Conservation (phyloP, 1,140 invertebrate species). For the Microplitis demolitor region DNA sequence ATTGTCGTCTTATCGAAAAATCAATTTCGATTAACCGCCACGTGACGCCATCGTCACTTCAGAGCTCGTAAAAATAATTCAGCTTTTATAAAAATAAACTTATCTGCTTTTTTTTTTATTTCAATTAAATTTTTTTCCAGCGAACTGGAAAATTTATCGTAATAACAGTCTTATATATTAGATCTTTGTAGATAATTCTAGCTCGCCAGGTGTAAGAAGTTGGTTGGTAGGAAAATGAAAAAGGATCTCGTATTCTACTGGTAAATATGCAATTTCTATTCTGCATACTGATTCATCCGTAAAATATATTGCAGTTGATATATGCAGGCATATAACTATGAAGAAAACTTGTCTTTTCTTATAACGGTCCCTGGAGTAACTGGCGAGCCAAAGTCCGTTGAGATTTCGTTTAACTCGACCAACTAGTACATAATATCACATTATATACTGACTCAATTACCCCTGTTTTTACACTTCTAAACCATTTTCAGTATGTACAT, state of each 20-base stretch:
- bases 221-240: not conserved
- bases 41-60: conserved; percentile 35
- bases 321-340: not conserved
- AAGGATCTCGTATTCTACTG: not conserved
- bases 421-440: not conserved
- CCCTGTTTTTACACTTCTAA: no score
- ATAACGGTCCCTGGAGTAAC: not conserved
- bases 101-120: not conserved
- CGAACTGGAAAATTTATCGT: not conserved
- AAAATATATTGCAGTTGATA: not conserved
- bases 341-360: not conserved
- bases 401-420: not conserved
- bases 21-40: conserved; percentile 40
- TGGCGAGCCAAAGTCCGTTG: not conserved
- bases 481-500: no score
- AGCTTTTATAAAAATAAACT: not conserved
- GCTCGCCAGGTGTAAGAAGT: not conserved
- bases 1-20: conserved; percentile 46
- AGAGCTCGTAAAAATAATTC: conserved; percentile 12
- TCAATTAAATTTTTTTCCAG: not conserved
- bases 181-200: not conserved
- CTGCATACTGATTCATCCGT: conserved; percentile 1
- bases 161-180: not conserved
- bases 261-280: conserved; percentile 8
- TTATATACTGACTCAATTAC: not conserved